phyloP scores from a whole-genome alignment of 23 tunicate species.

The Styela plicata region DNA sequence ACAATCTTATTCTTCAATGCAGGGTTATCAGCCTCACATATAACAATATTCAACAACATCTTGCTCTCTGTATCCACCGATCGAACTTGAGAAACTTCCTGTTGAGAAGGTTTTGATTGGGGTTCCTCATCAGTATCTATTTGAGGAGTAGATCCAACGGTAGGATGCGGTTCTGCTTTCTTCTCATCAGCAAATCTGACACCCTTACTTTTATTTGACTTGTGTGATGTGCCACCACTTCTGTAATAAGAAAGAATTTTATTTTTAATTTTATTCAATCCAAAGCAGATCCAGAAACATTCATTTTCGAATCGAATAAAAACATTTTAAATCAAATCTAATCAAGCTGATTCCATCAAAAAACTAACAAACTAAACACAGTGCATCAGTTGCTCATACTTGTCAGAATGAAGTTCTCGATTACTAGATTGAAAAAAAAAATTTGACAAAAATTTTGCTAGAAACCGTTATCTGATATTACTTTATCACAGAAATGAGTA shows the following conservation, averaged over 20 bases:
- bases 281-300: too few species aligned
- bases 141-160: neutral
- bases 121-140: neutral
- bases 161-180: neutral
- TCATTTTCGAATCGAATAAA: too few species aligned
- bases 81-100: neutral
- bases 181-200: constrained; percentile 7
- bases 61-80: neutral
- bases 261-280: neutral
- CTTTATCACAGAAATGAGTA: too few species aligned
- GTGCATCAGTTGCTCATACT: too few species aligned
- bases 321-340: too few species aligned
- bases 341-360: too few species aligned
- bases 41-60: neutral
- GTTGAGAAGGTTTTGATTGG: too few species aligned
- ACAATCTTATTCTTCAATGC: constrained; percentile 13
- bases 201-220: constrained; percentile 2
- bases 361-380: too few species aligned
- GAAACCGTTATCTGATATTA: too few species aligned
- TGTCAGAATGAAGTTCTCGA: too few species aligned
- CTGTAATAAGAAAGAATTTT: constrained; percentile 1
- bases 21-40: constrained; percentile 53
- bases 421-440: too few species aligned
- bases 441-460: too few species aligned
- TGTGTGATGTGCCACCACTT: constrained; percentile 6